Evolutionary conservation across 2,797 vertebrate genomes (phyloP).

Genomic region (Neosalanx taihuensis): DNA sequence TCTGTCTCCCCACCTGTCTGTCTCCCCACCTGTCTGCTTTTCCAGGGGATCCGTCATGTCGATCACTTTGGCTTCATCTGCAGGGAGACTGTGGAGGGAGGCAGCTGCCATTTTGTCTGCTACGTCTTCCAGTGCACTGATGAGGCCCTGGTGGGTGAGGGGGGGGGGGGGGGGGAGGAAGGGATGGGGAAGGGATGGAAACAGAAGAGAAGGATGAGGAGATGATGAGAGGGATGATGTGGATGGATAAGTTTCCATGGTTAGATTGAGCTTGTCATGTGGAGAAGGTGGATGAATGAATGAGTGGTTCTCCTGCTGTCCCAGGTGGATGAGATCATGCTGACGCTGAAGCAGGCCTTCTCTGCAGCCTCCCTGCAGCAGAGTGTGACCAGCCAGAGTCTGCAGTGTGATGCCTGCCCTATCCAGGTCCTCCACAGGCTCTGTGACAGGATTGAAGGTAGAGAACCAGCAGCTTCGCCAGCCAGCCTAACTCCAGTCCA

Average conservation of each 20-base stretch:
- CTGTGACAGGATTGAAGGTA: conserved; percentile 94
- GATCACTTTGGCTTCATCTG: conserved; percentile 99
- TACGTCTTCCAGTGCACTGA: conserved; percentile 95
- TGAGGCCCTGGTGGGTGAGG: conserved; percentile 88
- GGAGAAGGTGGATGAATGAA: too few relatives aligned
- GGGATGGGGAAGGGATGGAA: too few relatives aligned
- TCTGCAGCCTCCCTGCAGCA: conserved; percentile 88
- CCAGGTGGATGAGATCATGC: conserved; percentile 98
- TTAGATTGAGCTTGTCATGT: too few relatives aligned
- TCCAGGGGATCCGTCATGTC: conserved; percentile 90
- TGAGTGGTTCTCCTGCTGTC: conserved; percentile 6
- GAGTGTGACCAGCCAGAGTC: conserved; percentile 77
- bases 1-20: too few relatives aligned
- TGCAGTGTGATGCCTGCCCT: conserved; percentile 90
- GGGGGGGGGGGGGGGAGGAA: too few relatives aligned
- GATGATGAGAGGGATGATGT: too few relatives aligned
- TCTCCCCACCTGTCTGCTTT: background rate
- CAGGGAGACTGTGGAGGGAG: conserved; percentile 85
- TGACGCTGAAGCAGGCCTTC: conserved; percentile 97
- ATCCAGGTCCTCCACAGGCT: conserved; percentile 89
- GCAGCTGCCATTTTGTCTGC: conserved; percentile 91
- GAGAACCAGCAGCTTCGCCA: conserved; percentile 1
- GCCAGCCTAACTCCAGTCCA: background rate
- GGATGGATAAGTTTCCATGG: too few relatives aligned
- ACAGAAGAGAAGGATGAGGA: background rate